These are phyloP conservation scores for Brachyhypopomus occidentalis DNA, from an alignment of 2,113 vertebrate species.

Conservation along the genomic window DNA sequence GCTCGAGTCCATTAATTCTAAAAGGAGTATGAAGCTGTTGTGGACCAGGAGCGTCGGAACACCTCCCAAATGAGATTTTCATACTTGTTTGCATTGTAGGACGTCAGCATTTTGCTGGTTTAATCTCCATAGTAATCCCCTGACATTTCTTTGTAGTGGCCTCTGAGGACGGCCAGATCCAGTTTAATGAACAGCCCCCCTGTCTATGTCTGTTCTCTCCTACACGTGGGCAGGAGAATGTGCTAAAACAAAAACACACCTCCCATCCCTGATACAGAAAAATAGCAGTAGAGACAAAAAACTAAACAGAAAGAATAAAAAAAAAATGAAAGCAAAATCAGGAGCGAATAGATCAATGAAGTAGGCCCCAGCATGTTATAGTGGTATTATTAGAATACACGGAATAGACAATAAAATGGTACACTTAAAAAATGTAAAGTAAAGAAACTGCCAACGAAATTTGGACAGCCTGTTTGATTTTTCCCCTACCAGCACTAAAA, in stretches of 20 bases:
- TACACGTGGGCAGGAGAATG: neutral
- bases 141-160: neutral
- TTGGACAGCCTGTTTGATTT: no score
- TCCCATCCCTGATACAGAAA: neutral
- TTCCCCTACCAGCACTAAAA: no score
- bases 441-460: no score
- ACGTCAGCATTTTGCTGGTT: conserved; percentile 1
- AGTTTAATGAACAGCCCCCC: neutral
- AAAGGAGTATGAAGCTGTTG: neutral
- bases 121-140: neutral
- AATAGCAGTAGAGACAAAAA: neutral
- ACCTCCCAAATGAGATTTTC: neutral
- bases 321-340: neutral
- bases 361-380: no score
- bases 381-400: no score
- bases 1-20: neutral
- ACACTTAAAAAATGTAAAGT: no score
- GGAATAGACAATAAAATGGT: no score
- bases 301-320: neutral
- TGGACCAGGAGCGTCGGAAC: neutral
- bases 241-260: conserved; percentile 1
- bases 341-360: neutral
- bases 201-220: neutral
- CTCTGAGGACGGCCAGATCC: neutral
- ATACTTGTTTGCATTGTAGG: neutral